Percentiles rank a stretch among this genome's conserved stretches.
Conservation (phyloP, 2,113 vertebrate species). For the Melanocharis versteri region DNA sequence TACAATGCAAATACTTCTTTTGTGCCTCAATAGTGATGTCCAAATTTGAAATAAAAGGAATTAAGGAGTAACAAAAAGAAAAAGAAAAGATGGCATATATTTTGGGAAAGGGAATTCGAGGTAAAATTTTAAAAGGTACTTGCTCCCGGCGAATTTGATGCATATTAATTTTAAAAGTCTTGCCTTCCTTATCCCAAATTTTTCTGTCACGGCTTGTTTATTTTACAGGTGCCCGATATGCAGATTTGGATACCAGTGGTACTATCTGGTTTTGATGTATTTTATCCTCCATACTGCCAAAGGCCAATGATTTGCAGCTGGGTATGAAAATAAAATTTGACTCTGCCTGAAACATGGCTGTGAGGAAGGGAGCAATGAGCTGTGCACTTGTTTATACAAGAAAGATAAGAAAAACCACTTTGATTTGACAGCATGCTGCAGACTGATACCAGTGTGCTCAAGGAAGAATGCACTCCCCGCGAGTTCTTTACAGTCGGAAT, state of each 20-base stretch:
- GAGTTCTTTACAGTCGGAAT: background rate
- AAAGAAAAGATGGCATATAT: background rate
- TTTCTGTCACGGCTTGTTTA: background rate
- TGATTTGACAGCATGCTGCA: background rate
- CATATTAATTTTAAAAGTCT: background rate
- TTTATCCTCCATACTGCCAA: background rate
- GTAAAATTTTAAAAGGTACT: background rate
- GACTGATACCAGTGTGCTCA: background rate
- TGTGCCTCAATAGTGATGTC: background rate
- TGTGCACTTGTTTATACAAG: constrained; percentile 14
- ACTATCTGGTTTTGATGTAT: background rate
- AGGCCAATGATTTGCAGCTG: background rate
- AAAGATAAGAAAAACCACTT: constrained; percentile 16
- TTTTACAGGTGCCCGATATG: background rate
- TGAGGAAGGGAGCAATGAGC: background rate
- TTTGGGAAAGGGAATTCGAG: background rate
- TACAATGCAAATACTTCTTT: background rate
- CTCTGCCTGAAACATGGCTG: background rate
- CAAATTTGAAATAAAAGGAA: background rate
- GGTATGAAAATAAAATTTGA: background rate
- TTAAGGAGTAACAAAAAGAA: background rate
- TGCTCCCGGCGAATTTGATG: background rate
- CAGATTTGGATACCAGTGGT: background rate
- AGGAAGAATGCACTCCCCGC: background rate
- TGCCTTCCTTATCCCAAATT: background rate